Conservation (phyloP, 2,888 invertebrate species). For the Caenorhabditis becei region DNA sequence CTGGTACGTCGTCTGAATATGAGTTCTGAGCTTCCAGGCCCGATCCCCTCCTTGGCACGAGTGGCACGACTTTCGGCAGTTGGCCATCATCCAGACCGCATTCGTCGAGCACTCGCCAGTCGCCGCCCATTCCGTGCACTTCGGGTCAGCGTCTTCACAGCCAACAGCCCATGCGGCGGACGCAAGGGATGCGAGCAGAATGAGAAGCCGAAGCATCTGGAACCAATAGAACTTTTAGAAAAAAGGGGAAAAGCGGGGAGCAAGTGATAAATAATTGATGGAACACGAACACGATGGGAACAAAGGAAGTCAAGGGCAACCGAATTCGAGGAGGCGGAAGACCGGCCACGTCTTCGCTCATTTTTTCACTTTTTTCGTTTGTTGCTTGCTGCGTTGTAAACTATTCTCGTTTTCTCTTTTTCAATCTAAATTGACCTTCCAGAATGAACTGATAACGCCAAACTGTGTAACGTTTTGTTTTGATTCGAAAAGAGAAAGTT, state of each 20-base stretch:
- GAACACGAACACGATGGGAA: slow-evolving; percentile 26
- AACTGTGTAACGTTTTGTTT: slow-evolving; percentile 19
- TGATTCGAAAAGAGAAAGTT: not conserved
- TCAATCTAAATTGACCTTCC: slow-evolving; percentile 21
- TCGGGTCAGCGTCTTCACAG: slow-evolving; percentile 80
- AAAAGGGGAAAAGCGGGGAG: not conserved
- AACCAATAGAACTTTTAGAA: slow-evolving; percentile 10
- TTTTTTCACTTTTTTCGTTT: slow-evolving; percentile 15
- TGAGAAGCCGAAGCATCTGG: slow-evolving; percentile 64
- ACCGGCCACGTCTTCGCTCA: slow-evolving; percentile 20
- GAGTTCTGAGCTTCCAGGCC: slow-evolving; percentile 80
- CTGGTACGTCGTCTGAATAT: slow-evolving; percentile 77
- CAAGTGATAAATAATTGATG: slow-evolving; percentile 39
- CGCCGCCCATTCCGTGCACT: slow-evolving; percentile 81
- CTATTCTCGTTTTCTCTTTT: slow-evolving; percentile 11
- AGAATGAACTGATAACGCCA: slow-evolving; percentile 7
- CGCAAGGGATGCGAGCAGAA: slow-evolving; percentile 43
- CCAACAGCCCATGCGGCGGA: slow-evolving; percentile 47
- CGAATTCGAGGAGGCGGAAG: slow-evolving; percentile 43
- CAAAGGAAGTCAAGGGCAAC: slow-evolving; percentile 46
- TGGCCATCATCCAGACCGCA: slow-evolving; percentile 82
- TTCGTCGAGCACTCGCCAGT: slow-evolving; percentile 81
- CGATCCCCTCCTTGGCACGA: slow-evolving; percentile 81
- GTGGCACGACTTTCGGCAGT: slow-evolving; percentile 81
- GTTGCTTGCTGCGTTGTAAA: slow-evolving; percentile 18